These are phyloP conservation scores for Paramisgurnus dabryanus DNA, from an alignment of 2,113 vertebrate genomes.

Conservation along the genomic window DNA sequence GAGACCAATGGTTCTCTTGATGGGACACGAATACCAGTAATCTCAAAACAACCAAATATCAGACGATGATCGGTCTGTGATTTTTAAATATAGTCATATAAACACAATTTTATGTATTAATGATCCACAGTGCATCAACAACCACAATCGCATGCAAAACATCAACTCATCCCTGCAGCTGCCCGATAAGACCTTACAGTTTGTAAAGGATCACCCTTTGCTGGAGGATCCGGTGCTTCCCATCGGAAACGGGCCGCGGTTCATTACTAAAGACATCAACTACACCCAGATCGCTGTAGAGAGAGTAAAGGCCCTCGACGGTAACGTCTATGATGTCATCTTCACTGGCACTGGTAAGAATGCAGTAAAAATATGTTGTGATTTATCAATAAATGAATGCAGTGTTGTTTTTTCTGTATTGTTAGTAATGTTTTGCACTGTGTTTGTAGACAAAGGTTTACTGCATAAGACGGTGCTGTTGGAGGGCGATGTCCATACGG, in stretches of 20 bases:
- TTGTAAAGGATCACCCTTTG: constrained; percentile 94
- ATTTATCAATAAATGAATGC: too few species aligned
- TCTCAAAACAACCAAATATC: too few species aligned
- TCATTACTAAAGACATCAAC: constrained; percentile 86
- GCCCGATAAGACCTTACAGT: constrained; percentile 94
- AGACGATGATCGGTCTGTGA: too few species aligned
- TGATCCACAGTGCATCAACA: constrained; percentile 84
- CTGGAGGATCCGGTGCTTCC: constrained; percentile 91
- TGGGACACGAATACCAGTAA: too few species aligned
- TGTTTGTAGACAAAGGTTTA: constrained; percentile 82
- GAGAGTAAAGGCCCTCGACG: constrained; percentile 83
- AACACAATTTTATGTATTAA: too few species aligned
- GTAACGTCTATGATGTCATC: constrained; percentile 84
- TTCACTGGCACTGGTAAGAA: constrained; percentile 87
- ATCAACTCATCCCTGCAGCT: constrained; percentile 86
- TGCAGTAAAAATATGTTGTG: too few species aligned
- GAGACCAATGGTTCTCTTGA: too few species aligned
- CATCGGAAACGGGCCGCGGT: constrained; percentile 80
- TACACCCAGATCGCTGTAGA: constrained; percentile 96
- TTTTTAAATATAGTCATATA: too few species aligned
- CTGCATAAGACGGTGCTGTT: constrained; percentile 90
- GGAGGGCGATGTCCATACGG: constrained; percentile 81
- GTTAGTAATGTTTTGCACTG: background rate
- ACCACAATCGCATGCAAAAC: constrained; percentile 79
- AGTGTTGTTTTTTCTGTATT: background rate